Evolutionary conservation across 2,888 invertebrate species (phyloP).

Genomic region (Xanthia togata): DNA sequence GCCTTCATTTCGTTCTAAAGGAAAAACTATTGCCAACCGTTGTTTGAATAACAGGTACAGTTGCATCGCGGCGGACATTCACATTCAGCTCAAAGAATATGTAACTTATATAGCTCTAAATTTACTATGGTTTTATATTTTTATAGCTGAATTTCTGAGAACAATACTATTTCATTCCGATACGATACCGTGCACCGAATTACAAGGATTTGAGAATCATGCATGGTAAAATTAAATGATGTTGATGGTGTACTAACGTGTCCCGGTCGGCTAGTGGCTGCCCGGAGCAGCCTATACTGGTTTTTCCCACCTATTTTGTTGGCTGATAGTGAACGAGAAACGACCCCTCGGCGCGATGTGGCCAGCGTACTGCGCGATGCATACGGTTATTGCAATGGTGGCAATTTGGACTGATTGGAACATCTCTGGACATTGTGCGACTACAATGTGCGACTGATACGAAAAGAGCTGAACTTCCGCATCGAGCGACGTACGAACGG

Average conservation of each 20-base stretch:
- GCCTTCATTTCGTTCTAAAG: background rate
- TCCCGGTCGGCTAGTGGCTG: constrained; percentile 14
- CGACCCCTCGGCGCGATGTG: constrained; percentile 51
- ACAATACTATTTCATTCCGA: constrained; percentile 7
- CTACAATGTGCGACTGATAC: constrained; percentile 50
- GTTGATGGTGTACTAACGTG: constrained; percentile 49
- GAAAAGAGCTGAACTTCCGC: constrained; percentile 50
- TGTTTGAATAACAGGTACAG: background rate
- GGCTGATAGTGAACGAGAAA: constrained; percentile 11
- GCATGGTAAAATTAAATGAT: background rate
- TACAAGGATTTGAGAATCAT: background rate
- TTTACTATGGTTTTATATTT: constrained; percentile 2
- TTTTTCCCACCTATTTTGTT: constrained; percentile 46
- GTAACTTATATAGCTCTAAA: background rate
- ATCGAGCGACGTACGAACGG: constrained; percentile 6
- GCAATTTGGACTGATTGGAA: constrained; percentile 60
- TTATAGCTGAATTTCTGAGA: background rate
- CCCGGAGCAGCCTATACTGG: constrained; percentile 45
- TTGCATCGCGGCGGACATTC: background rate
- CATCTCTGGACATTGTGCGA: constrained; percentile 58
- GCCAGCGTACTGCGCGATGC: constrained; percentile 54
- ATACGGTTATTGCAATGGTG: constrained; percentile 47
- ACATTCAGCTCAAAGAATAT: background rate
- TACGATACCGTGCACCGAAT: constrained; percentile 7
- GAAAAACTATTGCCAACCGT: background rate